These are phyloP conservation scores for Phyllotis vaccarum DNA, from an alignment of 2,797 vertebrate species.

Conservation along the genomic window DNA sequence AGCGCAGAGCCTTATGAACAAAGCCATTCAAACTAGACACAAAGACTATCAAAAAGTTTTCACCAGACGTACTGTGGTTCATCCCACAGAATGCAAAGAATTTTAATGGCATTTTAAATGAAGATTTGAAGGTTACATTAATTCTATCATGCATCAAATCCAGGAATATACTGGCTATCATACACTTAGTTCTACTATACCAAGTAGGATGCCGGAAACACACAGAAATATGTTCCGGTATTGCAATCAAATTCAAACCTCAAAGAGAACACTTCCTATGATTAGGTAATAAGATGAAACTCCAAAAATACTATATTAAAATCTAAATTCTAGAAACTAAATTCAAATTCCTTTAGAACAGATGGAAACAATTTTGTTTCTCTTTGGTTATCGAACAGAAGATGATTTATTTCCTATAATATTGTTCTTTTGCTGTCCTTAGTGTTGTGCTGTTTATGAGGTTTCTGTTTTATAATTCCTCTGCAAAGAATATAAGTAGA, in stretches of 20 bases:
- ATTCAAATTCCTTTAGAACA: conserved; percentile 83
- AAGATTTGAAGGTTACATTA: conserved; percentile 81
- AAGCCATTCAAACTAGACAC: conserved; percentile 85
- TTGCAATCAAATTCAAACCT: conserved; percentile 63
- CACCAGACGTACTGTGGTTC: conserved; percentile 72
- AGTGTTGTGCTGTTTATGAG: conserved; percentile 58
- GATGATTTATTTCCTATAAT: conserved; percentile 69
- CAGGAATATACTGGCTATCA: conserved; percentile 79
- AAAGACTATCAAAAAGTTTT: conserved; percentile 84
- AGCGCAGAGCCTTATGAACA: conserved; percentile 82
- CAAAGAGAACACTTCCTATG: conserved; percentile 45
- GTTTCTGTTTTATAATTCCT: conserved; percentile 66
- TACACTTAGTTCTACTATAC: conserved; percentile 69
- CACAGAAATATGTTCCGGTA: conserved; percentile 54
- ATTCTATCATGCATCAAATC: conserved; percentile 75
- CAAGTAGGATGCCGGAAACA: conserved; percentile 53
- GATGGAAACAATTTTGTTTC: conserved; percentile 84
- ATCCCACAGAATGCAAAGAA: conserved; percentile 76
- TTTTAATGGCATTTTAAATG: conserved; percentile 85
- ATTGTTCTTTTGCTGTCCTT: conserved; percentile 74
- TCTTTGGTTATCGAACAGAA: conserved; percentile 62
- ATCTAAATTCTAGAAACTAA: conserved; percentile 82
- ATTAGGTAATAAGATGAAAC: conserved; percentile 38
- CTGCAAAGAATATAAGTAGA: conserved; percentile 39
- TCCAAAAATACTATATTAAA: conserved; percentile 71